Conservation (phyloP, 2,797 vertebrate genomes). For the Syndactyla subalaris region DNA sequence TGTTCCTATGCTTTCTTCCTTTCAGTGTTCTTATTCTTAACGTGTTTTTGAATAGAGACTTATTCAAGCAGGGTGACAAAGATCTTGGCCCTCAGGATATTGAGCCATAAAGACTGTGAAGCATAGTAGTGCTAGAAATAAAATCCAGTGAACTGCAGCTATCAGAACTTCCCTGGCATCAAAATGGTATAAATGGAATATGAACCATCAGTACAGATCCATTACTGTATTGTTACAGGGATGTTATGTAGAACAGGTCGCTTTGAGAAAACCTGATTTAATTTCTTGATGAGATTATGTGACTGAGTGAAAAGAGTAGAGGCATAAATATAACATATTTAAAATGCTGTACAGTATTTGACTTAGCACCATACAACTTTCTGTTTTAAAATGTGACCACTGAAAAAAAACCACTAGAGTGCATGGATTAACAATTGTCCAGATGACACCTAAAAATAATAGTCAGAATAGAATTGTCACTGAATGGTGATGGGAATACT, state of each 20-base stretch:
- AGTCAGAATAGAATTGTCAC: background rate
- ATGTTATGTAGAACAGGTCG: background rate
- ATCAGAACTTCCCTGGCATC: background rate
- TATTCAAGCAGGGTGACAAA: background rate
- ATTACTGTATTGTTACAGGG: background rate
- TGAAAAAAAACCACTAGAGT: background rate
- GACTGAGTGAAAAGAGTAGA: background rate
- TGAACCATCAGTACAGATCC: background rate
- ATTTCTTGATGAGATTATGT: background rate
- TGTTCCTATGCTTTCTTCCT: background rate
- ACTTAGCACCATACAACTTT: background rate
- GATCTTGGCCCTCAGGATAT: background rate
- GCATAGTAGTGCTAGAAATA: background rate
- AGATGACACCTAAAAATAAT: background rate
- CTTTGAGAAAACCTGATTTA: background rate
- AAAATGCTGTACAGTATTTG: background rate
- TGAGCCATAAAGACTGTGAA: background rate
- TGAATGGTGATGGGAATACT: background rate
- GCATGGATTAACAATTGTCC: background rate
- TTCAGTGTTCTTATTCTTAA: background rate
- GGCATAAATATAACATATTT: background rate
- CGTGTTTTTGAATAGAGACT: background rate
- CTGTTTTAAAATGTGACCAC: background rate
- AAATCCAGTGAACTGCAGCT: background rate
- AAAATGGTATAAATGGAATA: background rate